Conservation (phyloP, 2,888 invertebrate genomes). For the Diarsia mendica region DNA sequence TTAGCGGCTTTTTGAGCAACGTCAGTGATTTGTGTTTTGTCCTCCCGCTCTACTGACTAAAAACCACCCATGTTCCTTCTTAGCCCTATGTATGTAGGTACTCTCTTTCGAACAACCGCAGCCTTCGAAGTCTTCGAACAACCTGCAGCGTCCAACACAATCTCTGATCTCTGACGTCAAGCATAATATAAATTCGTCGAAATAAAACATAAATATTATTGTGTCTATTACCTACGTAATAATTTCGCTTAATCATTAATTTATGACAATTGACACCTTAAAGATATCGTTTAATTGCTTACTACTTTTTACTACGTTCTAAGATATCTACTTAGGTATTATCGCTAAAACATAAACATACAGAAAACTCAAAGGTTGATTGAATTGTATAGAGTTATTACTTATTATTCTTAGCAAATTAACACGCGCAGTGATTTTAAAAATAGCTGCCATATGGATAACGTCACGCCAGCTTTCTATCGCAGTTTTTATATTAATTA, state of each 20-base stretch:
- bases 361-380: neutral
- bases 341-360: conserved; percentile 8
- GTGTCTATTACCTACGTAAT: conserved; percentile 34
- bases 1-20: too few species aligned
- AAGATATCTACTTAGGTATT: conserved; percentile 11
- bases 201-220: conserved; percentile 12
- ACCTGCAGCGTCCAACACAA: neutral
- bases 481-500: neutral
- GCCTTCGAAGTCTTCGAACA: too few species aligned
- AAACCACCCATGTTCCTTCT: too few species aligned
- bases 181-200: neutral
- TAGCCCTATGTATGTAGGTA: too few species aligned
- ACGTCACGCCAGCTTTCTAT: conserved; percentile 2
- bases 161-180: conserved; percentile 8
- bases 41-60: too few species aligned
- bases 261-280: conserved; percentile 22
- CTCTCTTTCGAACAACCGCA: too few species aligned
- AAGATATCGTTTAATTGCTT: conserved; percentile 22
- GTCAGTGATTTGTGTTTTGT: too few species aligned
- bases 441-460: conserved; percentile 17
- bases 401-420: conserved; percentile 9
- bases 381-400: neutral
- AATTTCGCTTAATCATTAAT: conserved; percentile 27
- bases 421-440: conserved; percentile 9
- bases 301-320: conserved; percentile 37